phyloP scores from a whole-genome alignment of 2,888 invertebrate species.

The Andrena flavipes region DNA sequence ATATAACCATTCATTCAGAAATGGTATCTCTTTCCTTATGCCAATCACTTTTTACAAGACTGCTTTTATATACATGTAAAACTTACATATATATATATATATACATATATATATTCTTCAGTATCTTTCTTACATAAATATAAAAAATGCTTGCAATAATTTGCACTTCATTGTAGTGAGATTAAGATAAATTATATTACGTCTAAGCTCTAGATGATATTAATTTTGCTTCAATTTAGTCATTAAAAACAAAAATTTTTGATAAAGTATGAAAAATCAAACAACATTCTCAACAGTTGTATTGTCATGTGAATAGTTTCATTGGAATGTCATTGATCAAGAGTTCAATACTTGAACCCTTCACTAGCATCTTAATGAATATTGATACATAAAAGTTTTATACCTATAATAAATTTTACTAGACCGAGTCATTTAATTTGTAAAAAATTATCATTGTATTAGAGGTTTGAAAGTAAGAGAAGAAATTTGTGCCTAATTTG shows the following conservation, averaged over 20 bases:
- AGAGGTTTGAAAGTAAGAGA: not conserved
- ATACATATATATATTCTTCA: not conserved
- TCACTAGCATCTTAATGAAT: slow-evolving; percentile 24
- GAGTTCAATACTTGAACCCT: slow-evolving; percentile 25
- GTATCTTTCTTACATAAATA: slow-evolving; percentile 38
- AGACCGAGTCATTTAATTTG: not conserved
- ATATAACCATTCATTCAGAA: slow-evolving; percentile 20
- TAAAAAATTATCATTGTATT: not conserved
- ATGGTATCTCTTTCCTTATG: not conserved
- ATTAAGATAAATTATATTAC: slow-evolving; percentile 44
- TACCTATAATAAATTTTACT: slow-evolving; percentile 3
- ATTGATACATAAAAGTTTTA: slow-evolving; percentile 22
- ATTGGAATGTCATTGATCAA: slow-evolving; percentile 47
- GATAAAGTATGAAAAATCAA: not conserved
- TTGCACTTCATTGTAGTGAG: slow-evolving; percentile 24
- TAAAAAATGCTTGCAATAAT: slow-evolving; percentile 47
- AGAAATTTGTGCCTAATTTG: slow-evolving; percentile 37
- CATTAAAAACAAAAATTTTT: not conserved
- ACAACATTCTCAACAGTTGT: slow-evolving; percentile 21
- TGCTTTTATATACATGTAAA: slow-evolving; percentile 44
- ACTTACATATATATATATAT: slow-evolving; percentile 21
- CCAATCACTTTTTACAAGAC: slow-evolving; percentile 25
- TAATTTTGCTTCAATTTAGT: slow-evolving; percentile 11
- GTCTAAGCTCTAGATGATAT: slow-evolving; percentile 17
- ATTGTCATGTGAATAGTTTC: slow-evolving; percentile 43